Conservation (phyloP, 2,888 invertebrate genomes). For the Phyllotreta cruciferae region DNA sequence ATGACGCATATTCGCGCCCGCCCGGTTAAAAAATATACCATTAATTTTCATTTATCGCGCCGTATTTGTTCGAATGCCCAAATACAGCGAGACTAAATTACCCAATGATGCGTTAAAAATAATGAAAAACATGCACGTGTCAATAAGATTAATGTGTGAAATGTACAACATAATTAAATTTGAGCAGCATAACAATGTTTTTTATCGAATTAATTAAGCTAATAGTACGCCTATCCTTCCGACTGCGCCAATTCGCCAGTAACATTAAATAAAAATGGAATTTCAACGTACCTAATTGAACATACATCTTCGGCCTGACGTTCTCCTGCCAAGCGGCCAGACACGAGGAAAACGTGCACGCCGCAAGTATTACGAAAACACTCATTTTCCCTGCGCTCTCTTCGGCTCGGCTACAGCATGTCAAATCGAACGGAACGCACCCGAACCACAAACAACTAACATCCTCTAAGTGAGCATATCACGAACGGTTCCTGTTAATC, state of each 20-base stretch:
- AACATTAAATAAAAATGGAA: neutral
- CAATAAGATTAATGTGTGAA: too few relatives aligned
- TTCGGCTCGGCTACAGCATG: constrained; percentile 46
- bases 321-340: constrained; percentile 87
- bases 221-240: neutral
- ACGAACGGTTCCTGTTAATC: constrained; percentile 41
- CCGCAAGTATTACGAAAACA: constrained; percentile 57
- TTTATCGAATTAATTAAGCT: neutral
- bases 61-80: constrained; percentile 92
- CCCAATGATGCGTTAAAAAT: too few relatives aligned
- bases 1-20: constrained; percentile 21
- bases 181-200: too few relatives aligned
- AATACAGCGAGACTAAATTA: constrained; percentile 77
- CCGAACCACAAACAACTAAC: constrained; percentile 42
- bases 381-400: constrained; percentile 43
- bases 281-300: constrained; percentile 82
- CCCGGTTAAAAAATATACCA: constrained; percentile 32
- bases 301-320: constrained; percentile 90
- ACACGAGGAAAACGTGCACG: constrained; percentile 64
- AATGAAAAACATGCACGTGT: too few relatives aligned
- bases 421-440: constrained; percentile 29
- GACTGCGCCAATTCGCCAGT: neutral
- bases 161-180: too few relatives aligned
- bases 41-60: constrained; percentile 48
- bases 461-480: constrained; percentile 49